Percentiles rank a stretch among this genome's conserved stretches.
These are phyloP conservation scores for Delia radicum DNA, from an alignment of 1,140 invertebrate genomes.

Conservation along the genomic window DNA sequence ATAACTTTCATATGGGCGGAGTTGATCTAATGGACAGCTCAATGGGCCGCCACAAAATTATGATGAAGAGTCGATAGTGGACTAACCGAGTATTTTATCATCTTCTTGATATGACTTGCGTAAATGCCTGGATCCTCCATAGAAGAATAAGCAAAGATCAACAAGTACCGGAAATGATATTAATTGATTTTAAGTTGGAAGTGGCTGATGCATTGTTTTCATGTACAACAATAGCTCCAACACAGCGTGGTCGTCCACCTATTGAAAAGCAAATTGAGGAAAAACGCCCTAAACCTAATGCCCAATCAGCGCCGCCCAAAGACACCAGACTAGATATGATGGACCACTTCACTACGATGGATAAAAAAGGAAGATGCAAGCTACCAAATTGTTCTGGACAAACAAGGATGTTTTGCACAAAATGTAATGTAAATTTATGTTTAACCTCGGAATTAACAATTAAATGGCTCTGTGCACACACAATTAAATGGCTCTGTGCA, in stretches of 20 bases:
- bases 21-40: background rate
- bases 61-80: background rate
- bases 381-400: background rate
- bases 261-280: background rate
- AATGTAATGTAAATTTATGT: background rate
- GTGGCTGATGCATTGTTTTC: background rate
- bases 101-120: background rate
- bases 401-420: background rate
- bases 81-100: background rate
- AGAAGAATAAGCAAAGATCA: background rate
- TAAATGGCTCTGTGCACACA: no score
- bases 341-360: no score
- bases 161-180: background rate
- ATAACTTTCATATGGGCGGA: background rate
- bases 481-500: no score
- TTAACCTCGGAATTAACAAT: background rate
- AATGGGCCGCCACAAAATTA: background rate
- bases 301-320: background rate
- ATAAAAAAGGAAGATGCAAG: background rate
- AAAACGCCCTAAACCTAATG: background rate
- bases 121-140: background rate
- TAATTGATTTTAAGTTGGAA: background rate
- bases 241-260: background rate
- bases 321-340: background rate
- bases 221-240: background rate